Evolutionary conservation across 2,113 vertebrate species (phyloP).

Genomic region (Nibea coibor): DNA sequence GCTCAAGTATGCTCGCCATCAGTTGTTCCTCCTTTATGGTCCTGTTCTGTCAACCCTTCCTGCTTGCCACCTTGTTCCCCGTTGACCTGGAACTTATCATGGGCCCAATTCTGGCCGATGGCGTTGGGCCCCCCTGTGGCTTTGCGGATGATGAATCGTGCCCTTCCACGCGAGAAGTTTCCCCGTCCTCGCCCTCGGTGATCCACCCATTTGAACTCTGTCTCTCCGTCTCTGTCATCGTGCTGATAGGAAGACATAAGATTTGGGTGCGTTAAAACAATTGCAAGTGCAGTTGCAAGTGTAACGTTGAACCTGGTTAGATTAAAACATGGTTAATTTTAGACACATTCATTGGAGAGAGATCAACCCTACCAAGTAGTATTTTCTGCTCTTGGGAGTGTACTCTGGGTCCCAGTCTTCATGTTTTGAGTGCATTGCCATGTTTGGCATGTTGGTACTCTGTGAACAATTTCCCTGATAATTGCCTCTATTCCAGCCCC

Average conservation of each 20-base stretch:
- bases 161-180: slow-evolving; percentile 85
- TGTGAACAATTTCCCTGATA: slow-evolving; percentile 87
- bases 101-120: slow-evolving; percentile 89
- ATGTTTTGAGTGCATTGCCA: slow-evolving; percentile 83
- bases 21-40: slow-evolving; percentile 86
- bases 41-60: slow-evolving; percentile 86
- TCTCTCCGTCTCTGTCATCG: slow-evolving; percentile 90
- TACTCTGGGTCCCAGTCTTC: slow-evolving; percentile 95
- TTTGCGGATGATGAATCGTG: slow-evolving; percentile 94
- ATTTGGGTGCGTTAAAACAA: slow-evolving; percentile 10
- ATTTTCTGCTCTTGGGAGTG: slow-evolving; percentile 94
- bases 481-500: slow-evolving; percentile 92
- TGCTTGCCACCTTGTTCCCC: slow-evolving; percentile 85
- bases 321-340: background rate
- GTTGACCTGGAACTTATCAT: slow-evolving; percentile 92
- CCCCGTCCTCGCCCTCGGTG: slow-evolving; percentile 87
- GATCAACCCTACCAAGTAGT: slow-evolving; percentile 90
- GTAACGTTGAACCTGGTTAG: background rate
- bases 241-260: slow-evolving; percentile 82
- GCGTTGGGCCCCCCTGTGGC: slow-evolving; percentile 78
- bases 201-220: slow-evolving; percentile 87
- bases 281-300: too few relatives aligned
- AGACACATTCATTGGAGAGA: background rate
- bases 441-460: slow-evolving; percentile 79
- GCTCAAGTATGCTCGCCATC: slow-evolving; percentile 78